Base-by-base conservation (phyloP, 2,888 invertebrate genomes). In the Deilephila porcellus region DNA sequence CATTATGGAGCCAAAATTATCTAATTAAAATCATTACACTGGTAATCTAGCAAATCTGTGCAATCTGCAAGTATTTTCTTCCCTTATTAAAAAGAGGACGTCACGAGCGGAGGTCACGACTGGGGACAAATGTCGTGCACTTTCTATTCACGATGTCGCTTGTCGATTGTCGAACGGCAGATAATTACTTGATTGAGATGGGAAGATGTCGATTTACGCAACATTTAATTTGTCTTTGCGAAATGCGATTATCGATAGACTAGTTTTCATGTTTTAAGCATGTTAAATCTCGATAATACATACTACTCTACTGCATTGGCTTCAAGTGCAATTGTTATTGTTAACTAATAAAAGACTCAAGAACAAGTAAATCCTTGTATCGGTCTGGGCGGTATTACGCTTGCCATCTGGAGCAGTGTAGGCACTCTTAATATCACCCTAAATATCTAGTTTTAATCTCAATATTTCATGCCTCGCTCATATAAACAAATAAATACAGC, bases 21-120 rank as follows among this genome's bases (percentile, higher is more conserved):
- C 32, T 29, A 56, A 56, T 64, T 52, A 32, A 56, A 70, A 32
- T 3, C 29, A 17, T 11, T 20, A 29, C 17, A 56, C 11, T 17
- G 32, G 3, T n/a, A 45, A 14, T 45, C n/a, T 32, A n/a, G 1
- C 19, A 29, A 3, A n/a, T 34, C 19, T 56, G 4, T 34, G 20
- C 34, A 71, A 59, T 71, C 11, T n/a, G 19, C 70, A 17, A 19
- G 34, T 32, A 59, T 32, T 71, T 59, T 56, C 71, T 34, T 56
- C 32, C 59, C 32, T n/a, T 53, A 34, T 71, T 34, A 34, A 71
- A 53, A 70, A 59, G 5, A 19, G n/a, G 32, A 29, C 8, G 71
- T 77, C 75, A 75, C 74, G 76, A 76, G 60, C 4, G 17, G 71
- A 59, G 52, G 53, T 45, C 45, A 52, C 20, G 60, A 73, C 45